Conservation (phyloP, 2,797 vertebrate species). For the Pipistrellus pygmaeus region DNA sequence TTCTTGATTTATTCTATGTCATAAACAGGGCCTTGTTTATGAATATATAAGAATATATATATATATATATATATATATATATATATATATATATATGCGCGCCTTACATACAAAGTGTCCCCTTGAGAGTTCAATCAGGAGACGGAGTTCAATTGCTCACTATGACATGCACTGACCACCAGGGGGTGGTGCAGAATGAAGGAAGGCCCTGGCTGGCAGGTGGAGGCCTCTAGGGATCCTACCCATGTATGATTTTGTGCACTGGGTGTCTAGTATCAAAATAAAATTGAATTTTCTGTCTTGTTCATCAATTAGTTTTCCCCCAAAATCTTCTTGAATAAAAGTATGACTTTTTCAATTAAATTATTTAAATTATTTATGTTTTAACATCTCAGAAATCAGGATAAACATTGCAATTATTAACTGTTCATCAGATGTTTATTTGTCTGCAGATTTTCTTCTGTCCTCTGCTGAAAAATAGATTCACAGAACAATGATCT, state of each 20-base stretch:
- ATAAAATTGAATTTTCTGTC: neutral
- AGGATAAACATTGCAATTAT: neutral
- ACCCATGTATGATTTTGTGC: too few species aligned
- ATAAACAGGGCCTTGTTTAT: neutral
- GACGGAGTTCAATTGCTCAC: too few species aligned
- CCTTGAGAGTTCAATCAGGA: too few species aligned
- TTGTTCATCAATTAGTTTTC: neutral
- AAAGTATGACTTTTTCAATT: neutral
- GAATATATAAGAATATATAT: too few species aligned
- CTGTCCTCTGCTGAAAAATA: neutral
- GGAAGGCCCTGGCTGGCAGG: too few species aligned
- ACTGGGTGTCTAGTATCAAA: neutral
- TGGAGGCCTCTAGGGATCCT: too few species aligned
- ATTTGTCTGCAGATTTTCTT: neutral
- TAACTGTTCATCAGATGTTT: neutral
- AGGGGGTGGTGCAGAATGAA: too few species aligned
- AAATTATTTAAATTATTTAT: neutral
- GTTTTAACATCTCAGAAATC: neutral
- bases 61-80: too few species aligned
- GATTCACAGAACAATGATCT: neutral
- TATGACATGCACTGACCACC: too few species aligned
- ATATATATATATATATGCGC: too few species aligned
- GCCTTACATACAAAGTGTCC: too few species aligned
- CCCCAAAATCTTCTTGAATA: neutral
- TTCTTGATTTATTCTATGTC: neutral